Percentiles rank a stretch among this genome's conserved stretches.
Evolutionary conservation across 1,140 invertebrate genomes (phyloP).

Genomic region (Elymnias hypermnestra): DNA sequence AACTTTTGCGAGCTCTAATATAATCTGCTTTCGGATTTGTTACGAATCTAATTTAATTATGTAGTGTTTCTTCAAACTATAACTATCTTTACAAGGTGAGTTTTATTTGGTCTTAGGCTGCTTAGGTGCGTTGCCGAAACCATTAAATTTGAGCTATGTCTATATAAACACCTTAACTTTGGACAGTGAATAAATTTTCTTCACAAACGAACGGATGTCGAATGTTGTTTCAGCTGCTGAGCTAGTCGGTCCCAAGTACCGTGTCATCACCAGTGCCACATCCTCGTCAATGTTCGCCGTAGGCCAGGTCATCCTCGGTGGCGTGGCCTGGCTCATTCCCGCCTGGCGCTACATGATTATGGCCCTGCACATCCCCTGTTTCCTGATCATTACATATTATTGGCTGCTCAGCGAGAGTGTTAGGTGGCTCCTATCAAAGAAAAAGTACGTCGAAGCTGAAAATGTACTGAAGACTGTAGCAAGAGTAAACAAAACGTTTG

Average conservation of each 20-base stretch:
- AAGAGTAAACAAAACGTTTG: constrained; percentile 79
- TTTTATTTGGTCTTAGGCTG: no score
- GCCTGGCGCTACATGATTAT: constrained; percentile 85
- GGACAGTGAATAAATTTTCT: no score
- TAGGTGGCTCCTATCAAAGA: constrained; percentile 85
- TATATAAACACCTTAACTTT: no score
- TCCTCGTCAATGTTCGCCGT: constrained; percentile 83
- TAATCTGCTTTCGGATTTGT: no score
- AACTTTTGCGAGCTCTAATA: no score
- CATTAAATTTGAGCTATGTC: no score
- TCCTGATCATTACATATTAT: constrained; percentile 80
- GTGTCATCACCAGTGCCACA: constrained; percentile 83
- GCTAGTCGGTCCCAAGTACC: constrained; percentile 82
- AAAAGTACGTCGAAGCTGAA: constrained; percentile 80
- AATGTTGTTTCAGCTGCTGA: constrained; percentile 87
- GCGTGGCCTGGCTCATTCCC: constrained; percentile 80
- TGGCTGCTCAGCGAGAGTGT: constrained; percentile 81
- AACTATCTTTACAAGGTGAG: no score
- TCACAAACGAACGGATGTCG: no score
- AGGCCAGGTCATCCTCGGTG: constrained; percentile 82
- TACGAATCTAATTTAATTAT: no score
- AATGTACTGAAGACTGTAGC: constrained; percentile 79
- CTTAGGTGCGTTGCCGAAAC: no score
- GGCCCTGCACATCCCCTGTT: constrained; percentile 80
- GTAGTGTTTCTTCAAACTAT: no score